Base-by-base conservation (phyloP, 1,140 invertebrate species). In the Zaprionus capensis region DNA sequence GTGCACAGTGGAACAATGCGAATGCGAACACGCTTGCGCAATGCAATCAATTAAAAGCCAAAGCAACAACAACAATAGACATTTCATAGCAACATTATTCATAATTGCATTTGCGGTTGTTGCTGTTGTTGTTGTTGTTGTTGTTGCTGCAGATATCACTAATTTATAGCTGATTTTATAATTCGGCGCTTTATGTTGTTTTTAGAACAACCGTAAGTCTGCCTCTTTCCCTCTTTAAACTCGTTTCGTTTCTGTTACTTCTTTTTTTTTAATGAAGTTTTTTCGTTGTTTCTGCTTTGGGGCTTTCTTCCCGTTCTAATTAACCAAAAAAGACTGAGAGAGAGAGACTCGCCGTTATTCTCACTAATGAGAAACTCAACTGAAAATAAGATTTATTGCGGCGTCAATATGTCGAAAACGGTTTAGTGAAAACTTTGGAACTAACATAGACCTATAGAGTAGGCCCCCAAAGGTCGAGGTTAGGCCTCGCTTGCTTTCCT, bases 231-330 rank as follows among this genome's bases (percentile, higher is more conserved):
- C 46, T 22, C 46, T 49, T 12, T 49, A 9, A 34, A 34, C 46
- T 51, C 11, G 62, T 34, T 64, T 38, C 44, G 28, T 51, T 57
- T 66, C 36, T 79, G 64, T 86, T 70, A 38, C 44, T 68, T 69
- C 14, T 24, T 65, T 71, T 82, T 75, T 28, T 66, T 82, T 87
- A 85, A 85, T 86, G 76, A 79, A 44, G 67, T 59, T 55, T 61
- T 59, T 51, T 69, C n/a, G 44, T 20, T 41, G 49, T 57, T 55
- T 63, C 17, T 64, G 38, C 53, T 64, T 70, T 75, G 72, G 6
- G n/a, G 56, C 49, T 70, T 78, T 78, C 82, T 81, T 80, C 76
- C 81, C 51, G 65, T 73, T 69, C 78, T 88, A 88, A 88, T 88
- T 90, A 80, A 69, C 44, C 63, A 20, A 65, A 68, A 58, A 61